Percentiles rank a stretch among this genome's conserved stretches.
phyloP scores from a whole-genome alignment of 2,888 invertebrate species.

The Lepidochitona cinerea region DNA sequence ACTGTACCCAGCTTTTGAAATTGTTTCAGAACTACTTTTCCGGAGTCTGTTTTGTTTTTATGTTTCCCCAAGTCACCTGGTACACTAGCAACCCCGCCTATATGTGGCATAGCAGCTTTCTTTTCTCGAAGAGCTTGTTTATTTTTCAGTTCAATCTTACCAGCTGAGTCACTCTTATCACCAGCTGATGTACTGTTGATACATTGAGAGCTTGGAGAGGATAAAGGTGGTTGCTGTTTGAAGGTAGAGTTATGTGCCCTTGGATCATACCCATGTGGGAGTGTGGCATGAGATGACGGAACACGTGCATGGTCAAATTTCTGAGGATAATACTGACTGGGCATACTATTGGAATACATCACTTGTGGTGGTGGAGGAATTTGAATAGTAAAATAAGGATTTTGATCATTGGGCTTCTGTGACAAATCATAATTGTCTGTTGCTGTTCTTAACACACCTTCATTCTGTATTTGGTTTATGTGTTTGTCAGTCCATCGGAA shows the following conservation, averaged over 20 bases:
- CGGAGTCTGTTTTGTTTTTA: not conserved
- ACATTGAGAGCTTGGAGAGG: not conserved
- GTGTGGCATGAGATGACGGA: slow-evolving; percentile 49
- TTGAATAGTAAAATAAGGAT: slow-evolving; percentile 6
- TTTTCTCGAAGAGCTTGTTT: not conserved
- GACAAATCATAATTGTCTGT: too few species aligned
- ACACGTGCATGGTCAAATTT: slow-evolving; percentile 46
- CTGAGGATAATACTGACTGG: not conserved
- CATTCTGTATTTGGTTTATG: too few species aligned
- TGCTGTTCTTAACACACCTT: too few species aligned
- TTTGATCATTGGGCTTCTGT: too few species aligned
- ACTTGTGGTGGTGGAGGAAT: not conserved
- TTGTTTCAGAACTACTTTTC: slow-evolving; percentile 35
- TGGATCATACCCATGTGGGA: slow-evolving; percentile 48
- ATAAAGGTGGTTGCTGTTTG: not conserved
- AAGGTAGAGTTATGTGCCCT: slow-evolving; percentile 13
- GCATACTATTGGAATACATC: not conserved
- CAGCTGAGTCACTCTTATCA: not conserved
- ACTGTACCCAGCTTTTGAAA: slow-evolving; percentile 30
- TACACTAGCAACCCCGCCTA: not conserved
- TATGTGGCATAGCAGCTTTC: not conserved
- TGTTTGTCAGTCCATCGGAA: too few species aligned
- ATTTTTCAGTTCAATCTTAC: not conserved
- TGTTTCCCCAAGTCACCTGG: not conserved
- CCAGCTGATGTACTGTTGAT: not conserved